Evolutionary conservation across 2,797 vertebrate species (phyloP).

Genomic region (Leuciscus waleckii): DNA sequence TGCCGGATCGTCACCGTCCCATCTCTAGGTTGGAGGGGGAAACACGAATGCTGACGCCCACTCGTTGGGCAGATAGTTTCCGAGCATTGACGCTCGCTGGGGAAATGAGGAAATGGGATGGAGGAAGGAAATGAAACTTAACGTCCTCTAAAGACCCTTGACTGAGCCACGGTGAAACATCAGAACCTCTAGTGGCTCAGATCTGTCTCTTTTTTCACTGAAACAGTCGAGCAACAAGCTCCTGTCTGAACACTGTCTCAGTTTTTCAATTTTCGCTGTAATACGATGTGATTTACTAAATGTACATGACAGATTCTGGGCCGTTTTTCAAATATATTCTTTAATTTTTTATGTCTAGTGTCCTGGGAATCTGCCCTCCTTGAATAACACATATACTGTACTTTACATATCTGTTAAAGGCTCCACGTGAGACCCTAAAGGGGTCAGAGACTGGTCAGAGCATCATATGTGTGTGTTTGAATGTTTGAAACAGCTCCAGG

Average conservation of each 20-base stretch:
- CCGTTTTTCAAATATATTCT: background rate
- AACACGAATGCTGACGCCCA: conserved; percentile 31
- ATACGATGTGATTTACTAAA: conserved; percentile 12
- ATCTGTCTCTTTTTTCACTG: background rate
- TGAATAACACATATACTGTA: background rate
- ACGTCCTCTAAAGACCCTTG: conserved; percentile 55
- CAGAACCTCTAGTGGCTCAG: background rate
- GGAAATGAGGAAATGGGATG: conserved; percentile 80
- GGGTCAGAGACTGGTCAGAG: conserved; percentile 4
- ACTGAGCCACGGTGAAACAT: conserved; percentile 42
- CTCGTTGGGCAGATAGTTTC: conserved; percentile 25
- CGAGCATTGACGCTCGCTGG: conserved; percentile 61
- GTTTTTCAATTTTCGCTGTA: background rate
- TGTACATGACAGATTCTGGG: background rate
- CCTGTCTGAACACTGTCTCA: background rate
- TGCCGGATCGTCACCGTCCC: background rate
- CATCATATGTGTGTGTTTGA: background rate
- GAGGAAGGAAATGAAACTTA: conserved; percentile 82
- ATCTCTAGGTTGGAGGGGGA: conserved; percentile 30
- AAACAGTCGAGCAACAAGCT: background rate
- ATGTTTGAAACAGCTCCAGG: background rate
- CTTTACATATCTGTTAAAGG: conserved; percentile 4
- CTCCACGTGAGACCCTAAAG: background rate
- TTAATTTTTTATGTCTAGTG: background rate
- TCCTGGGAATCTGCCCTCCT: background rate